Percentiles rank a stretch among this genome's conserved stretches.
Evolutionary conservation across 2,797 vertebrate genomes (phyloP).

Genomic region (Pantherophis vulpinus): DNA sequence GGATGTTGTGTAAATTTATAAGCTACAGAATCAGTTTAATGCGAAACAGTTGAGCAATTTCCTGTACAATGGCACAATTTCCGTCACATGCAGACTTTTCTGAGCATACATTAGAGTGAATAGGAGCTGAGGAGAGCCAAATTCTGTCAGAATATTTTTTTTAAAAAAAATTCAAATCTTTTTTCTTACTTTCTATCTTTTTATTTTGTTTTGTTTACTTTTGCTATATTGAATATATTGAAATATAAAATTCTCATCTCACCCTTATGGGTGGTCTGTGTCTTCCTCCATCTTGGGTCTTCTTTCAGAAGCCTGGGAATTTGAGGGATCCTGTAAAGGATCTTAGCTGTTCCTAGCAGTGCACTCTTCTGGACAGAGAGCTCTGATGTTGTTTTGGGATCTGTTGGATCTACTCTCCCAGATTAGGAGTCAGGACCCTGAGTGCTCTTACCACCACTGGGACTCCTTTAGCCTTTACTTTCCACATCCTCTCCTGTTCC

Average conservation of each 20-base stretch:
- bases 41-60: constrained; percentile 16
- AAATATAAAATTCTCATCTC: neutral
- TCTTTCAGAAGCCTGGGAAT: neutral
- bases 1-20: constrained; percentile 13
- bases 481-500: neutral
- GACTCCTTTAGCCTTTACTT: neutral
- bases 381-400: neutral
- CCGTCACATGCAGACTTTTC: neutral
- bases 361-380: neutral
- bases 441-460: neutral
- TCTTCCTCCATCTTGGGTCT: neutral
- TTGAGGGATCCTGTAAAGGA: neutral
- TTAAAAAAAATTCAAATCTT: neutral
- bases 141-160: neutral
- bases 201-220: neutral
- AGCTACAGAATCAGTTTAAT: constrained; percentile 43
- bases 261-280: neutral
- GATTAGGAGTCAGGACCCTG: neutral
- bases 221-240: neutral
- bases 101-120: neutral
- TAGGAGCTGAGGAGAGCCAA: neutral
- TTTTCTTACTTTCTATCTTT: neutral
- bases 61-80: neutral
- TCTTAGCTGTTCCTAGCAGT: neutral
- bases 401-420: neutral